phyloP scores from a whole-genome alignment of 1,140 invertebrate species.

The Araneus ventricosus region DNA sequence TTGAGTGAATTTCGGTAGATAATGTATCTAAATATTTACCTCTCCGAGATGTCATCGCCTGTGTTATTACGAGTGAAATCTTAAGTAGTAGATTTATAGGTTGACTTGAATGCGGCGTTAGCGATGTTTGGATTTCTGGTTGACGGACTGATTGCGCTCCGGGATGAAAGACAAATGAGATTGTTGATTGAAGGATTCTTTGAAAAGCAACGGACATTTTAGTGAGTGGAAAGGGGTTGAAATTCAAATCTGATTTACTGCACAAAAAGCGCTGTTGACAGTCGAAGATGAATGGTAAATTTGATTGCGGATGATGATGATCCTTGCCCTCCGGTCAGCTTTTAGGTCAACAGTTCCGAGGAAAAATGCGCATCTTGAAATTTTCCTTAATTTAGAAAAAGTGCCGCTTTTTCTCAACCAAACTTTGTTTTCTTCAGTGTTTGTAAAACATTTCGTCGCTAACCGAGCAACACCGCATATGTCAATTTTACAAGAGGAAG shows the following conservation, averaged over 20 bases:
- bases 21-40: slow-evolving; percentile 57
- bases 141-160: neutral
- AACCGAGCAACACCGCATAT: no score
- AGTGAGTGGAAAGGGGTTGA: slow-evolving; percentile 1
- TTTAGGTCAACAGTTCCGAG: neutral
- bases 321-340: neutral
- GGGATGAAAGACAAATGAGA: neutral
- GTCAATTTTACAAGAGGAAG: no score
- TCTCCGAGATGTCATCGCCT: slow-evolving; percentile 8
- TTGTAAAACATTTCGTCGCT: no score
- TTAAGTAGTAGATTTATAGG: slow-evolving; percentile 27
- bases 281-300: neutral
- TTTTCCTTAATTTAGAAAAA: no score
- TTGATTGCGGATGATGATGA: neutral
- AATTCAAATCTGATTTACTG: slow-evolving; percentile 13
- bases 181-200: neutral
- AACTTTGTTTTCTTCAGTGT: no score
- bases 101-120: neutral
- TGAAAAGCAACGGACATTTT: neutral
- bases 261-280: neutral
- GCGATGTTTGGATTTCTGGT: neutral
- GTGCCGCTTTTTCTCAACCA: no score
- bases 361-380: neutral
- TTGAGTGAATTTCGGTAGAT: slow-evolving; percentile 39
- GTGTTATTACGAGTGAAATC: slow-evolving; percentile 48